phyloP scores from a whole-genome alignment of 2,797 vertebrate genomes.

The Leptodactylus fallax region DNA sequence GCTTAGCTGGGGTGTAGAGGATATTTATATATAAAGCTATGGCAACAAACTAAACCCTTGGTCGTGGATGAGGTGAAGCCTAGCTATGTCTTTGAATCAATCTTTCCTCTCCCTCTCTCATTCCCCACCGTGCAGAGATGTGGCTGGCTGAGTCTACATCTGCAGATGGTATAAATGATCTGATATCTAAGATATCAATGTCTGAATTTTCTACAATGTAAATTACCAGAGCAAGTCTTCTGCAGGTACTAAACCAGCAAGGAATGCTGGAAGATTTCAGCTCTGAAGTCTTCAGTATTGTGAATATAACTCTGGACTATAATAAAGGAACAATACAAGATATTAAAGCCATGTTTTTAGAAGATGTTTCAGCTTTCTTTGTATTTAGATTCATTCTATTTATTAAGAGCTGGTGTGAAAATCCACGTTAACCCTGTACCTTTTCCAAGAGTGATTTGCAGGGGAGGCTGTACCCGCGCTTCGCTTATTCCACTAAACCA shows the following conservation, averaged over 20 bases:
- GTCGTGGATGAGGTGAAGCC: too few relatives aligned
- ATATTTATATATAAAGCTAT: too few relatives aligned
- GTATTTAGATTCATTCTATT: too few relatives aligned
- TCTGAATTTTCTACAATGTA: background rate
- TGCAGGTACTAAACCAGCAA: background rate
- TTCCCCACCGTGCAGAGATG: too few relatives aligned
- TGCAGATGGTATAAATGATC: too few relatives aligned
- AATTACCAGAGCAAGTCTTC: background rate
- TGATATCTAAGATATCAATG: too few relatives aligned
- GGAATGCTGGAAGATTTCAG: background rate
- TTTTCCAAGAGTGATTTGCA: slow-evolving; percentile 14
- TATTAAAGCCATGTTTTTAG: background rate
- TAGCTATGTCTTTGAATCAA: too few relatives aligned
- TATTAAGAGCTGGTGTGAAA: background rate
- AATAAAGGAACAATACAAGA: background rate
- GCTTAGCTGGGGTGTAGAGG: too few relatives aligned
- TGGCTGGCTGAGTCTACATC: too few relatives aligned
- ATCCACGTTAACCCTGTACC: background rate
- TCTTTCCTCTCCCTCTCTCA: too few relatives aligned
- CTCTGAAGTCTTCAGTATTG: background rate
- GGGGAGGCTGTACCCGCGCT: background rate
- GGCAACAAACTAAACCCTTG: too few relatives aligned
- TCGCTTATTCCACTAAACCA: background rate
- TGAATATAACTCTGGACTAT: background rate
- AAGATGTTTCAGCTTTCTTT: background rate